phyloP scores from a whole-genome alignment of 2,888 invertebrate species.

The Gisinianus flammeolus region DNA sequence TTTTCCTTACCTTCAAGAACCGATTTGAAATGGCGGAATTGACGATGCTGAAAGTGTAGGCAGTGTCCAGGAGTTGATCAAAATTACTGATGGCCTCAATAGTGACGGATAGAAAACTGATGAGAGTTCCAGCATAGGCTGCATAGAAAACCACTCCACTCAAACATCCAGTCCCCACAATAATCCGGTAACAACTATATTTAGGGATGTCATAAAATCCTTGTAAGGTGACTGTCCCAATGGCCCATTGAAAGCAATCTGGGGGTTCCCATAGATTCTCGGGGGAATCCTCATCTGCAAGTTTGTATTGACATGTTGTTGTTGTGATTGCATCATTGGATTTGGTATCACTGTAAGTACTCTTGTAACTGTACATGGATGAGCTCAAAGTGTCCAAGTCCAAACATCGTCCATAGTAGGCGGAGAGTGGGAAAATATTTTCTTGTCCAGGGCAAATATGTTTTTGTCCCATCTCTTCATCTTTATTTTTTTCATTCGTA shows the following conservation, averaged over 20 bases:
- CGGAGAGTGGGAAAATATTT: no score
- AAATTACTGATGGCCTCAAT: constrained; percentile 42
- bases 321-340: no score
- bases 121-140: constrained; percentile 47
- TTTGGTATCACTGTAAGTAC: no score
- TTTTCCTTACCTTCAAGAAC: constrained; percentile 47
- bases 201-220: constrained; percentile 42
- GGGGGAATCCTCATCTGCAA: no score
- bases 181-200: constrained; percentile 30
- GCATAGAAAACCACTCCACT: constrained; percentile 39
- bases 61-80: constrained; percentile 39
- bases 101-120: constrained; percentile 46
- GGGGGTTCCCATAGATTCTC: constrained; percentile 22
- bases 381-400: no score
- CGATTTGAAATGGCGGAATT: constrained; percentile 34
- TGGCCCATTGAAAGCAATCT: constrained; percentile 43
- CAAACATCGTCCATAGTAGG: no score
- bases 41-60: constrained; percentile 38
- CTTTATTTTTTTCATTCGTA: no score
- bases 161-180: constrained; percentile 35
- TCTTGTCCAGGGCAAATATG: no score
- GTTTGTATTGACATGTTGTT: no score
- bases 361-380: no score
- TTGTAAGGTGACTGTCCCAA: constrained; percentile 39
- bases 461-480: no score